These are phyloP conservation scores for Carterocephalus palaemon DNA, from an alignment of 2,888 invertebrate species.

Conservation along the genomic window DNA sequence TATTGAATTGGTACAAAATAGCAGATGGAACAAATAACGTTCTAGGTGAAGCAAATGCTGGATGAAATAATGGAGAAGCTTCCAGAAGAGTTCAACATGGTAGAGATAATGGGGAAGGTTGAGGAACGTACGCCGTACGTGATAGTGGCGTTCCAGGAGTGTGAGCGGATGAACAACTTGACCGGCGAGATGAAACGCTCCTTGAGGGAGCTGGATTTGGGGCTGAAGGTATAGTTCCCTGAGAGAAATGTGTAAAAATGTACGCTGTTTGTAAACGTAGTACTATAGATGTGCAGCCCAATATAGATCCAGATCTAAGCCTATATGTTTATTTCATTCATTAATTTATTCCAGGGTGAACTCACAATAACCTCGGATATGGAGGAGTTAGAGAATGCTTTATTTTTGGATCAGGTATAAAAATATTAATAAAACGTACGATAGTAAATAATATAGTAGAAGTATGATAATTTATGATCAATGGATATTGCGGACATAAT, in stretches of 20 bases:
- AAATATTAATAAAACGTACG: no score
- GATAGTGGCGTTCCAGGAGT: conserved; percentile 96
- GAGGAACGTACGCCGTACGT: conserved; percentile 98
- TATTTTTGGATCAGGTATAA: conserved; percentile 90
- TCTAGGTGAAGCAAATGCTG: conserved; percentile 94
- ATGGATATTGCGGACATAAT: no score
- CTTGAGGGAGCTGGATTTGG: conserved; percentile 93
- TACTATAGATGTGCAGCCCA: neutral
- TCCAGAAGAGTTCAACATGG: conserved; percentile 97
- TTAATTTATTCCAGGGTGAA: conserved; percentile 85
- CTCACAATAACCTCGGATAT: conserved; percentile 97
- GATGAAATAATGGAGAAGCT: conserved; percentile 97
- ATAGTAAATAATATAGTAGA: no score
- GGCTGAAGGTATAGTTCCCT: conserved; percentile 85
- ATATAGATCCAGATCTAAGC: no score
- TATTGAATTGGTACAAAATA: no score
- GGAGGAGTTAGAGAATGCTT: conserved; percentile 95
- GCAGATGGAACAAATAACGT: no score
- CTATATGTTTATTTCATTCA: no score
- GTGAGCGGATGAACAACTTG: conserved; percentile 96
- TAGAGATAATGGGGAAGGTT: conserved; percentile 95
- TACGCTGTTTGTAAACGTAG: neutral
- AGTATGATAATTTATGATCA: no score
- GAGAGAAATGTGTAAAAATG: neutral
- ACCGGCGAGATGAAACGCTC: conserved; percentile 95